These are phyloP conservation scores for Strongylocentrotus purpuratus DNA, from an alignment of 35 echinoderm and acorn worm species.

Conservation along the genomic window DNA sequence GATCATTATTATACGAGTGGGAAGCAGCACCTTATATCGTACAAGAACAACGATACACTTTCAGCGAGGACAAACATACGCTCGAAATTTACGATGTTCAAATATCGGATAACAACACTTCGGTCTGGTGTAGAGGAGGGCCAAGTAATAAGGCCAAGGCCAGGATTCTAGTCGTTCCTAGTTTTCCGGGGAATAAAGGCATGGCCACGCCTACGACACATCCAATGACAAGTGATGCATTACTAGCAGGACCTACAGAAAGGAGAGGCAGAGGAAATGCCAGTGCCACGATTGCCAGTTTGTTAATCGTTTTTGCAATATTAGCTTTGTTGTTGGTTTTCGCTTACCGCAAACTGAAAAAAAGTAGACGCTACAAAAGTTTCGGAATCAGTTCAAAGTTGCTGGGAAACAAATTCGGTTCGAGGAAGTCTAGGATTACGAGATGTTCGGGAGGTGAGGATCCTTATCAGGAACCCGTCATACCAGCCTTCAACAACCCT, in stretches of 20 bases:
- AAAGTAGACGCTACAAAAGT: neutral
- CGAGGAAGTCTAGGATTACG: neutral
- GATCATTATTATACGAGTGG: neutral
- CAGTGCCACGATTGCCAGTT: neutral
- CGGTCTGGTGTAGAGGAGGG: conserved; percentile 31
- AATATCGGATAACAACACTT: conserved; percentile 45
- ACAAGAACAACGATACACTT: conserved; percentile 39
- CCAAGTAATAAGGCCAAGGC: conserved; percentile 41
- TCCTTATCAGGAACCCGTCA: conserved; percentile 26
- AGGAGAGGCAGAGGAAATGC: neutral
- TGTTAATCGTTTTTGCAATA: neutral
- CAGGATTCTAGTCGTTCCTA: conserved; percentile 15
- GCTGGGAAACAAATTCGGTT: conserved; percentile 6
- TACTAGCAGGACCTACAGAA: neutral
- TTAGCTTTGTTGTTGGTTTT: neutral
- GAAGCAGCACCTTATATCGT: conserved; percentile 43
- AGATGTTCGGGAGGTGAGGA: conserved; percentile 1
- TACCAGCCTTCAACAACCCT: conserved; percentile 35
- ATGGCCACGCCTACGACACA: neutral
- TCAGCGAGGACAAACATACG: conserved; percentile 40
- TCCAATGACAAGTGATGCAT: neutral
- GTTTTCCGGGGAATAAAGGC: neutral
- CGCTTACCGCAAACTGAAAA: neutral
- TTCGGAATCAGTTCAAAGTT: conserved; percentile 23
- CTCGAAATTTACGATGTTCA: conserved; percentile 20